Percentiles rank a stretch among this genome's conserved stretches.
Evolutionary conservation across 35 echinoderm and acorn worm genomes (phyloP).

Genomic region (Apostichopus japonicus): DNA sequence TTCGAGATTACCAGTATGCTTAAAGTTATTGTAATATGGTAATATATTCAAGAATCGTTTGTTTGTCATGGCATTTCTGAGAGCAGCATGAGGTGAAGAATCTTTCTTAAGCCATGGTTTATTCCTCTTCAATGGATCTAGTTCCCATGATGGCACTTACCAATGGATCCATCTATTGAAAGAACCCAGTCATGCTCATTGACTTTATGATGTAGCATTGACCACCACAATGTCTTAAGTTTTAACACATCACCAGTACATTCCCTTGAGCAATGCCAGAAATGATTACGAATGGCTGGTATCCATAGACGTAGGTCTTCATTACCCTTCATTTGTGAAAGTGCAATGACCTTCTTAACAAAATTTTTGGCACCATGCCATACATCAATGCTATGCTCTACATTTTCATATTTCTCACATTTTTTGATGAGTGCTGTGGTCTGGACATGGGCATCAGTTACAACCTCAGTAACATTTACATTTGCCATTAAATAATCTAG

Average conservation of each 20-base stretch:
- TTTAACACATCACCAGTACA: too few relatives aligned
- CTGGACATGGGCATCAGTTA: too few relatives aligned
- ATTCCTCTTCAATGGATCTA: too few relatives aligned
- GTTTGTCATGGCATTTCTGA: too few relatives aligned
- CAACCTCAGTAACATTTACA: not conserved
- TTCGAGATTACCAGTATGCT: conserved; percentile 50
- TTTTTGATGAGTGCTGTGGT: too few relatives aligned
- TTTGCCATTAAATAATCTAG: not conserved
- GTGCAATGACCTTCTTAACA: conserved; percentile 5
- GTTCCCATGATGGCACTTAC: conserved; percentile 31
- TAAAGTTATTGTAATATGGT: not conserved
- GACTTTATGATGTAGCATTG: too few relatives aligned
- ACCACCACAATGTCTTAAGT: too few relatives aligned
- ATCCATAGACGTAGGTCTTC: conserved; percentile 40
- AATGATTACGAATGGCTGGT: conserved; percentile 47
- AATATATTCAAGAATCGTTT: too few relatives aligned
- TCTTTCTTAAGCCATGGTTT: too few relatives aligned
- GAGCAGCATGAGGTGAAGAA: too few relatives aligned
- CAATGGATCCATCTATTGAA: too few relatives aligned
- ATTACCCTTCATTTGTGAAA: conserved; percentile 25
- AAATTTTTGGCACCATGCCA: conserved; percentile 65
- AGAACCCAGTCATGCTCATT: too few relatives aligned
- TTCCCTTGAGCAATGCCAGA: conserved; percentile 30
- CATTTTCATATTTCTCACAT: not conserved
- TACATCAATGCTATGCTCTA: not conserved